Conservation (phyloP, 2,113 vertebrate species). For the Stegostoma tigrinum region DNA sequence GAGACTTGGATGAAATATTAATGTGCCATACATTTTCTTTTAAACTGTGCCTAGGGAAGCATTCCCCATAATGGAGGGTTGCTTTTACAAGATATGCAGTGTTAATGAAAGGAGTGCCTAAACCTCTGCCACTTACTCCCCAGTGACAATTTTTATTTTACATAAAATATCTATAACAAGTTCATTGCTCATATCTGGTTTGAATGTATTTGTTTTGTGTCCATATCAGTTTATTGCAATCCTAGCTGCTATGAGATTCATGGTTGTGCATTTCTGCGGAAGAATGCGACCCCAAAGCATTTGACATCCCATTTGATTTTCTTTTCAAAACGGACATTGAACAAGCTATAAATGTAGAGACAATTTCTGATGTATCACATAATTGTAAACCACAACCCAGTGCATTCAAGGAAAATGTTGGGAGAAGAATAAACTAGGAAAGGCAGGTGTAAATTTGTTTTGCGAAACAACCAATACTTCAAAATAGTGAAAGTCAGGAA, state of each 20-base stretch:
- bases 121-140: slow-evolving; percentile 20
- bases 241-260: background rate
- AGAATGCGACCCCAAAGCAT: background rate
- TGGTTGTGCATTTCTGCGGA: background rate
- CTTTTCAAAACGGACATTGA: background rate
- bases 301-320: background rate
- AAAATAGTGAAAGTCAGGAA: background rate
- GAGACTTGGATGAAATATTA: slow-evolving; percentile 27
- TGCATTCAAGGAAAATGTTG: background rate
- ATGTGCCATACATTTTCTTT: slow-evolving; percentile 29
- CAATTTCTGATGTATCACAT: background rate
- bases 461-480: background rate
- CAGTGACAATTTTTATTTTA: background rate
- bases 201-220: background rate
- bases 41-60: slow-evolving; percentile 16
- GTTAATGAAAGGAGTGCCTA: background rate
- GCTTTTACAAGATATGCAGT: slow-evolving; percentile 5
- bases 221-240: background rate
- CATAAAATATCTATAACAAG: slow-evolving; percentile 15
- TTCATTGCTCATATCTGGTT: slow-evolving; percentile 10
- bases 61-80: slow-evolving; percentile 10
- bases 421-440: background rate
- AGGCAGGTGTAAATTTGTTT: background rate
- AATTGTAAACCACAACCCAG: background rate
- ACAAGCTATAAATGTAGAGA: background rate